phyloP scores from a whole-genome alignment of 2,888 invertebrate genomes.

The Epirrhoe alternata region DNA sequence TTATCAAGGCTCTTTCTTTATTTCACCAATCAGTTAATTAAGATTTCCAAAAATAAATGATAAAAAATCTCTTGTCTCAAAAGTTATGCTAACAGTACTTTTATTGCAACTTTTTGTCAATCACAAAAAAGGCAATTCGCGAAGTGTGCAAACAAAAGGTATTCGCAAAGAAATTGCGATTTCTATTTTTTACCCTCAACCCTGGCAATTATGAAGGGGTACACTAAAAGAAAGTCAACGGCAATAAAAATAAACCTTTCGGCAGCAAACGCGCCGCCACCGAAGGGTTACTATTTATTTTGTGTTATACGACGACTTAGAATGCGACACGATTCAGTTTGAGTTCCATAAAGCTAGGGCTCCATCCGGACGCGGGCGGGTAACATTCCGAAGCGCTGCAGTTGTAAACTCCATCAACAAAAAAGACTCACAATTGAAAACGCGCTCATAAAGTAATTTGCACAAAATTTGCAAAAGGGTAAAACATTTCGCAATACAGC shows the following conservation, averaged over 20 bases:
- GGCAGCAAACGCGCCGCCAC: slow-evolving; percentile 75
- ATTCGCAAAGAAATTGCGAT: slow-evolving; percentile 61
- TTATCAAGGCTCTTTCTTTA: slow-evolving; percentile 44
- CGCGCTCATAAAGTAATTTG: slow-evolving; percentile 82
- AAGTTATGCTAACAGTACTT: slow-evolving; percentile 27
- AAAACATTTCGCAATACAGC: slow-evolving; percentile 63
- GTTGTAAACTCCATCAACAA: slow-evolving; percentile 70
- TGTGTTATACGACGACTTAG: slow-evolving; percentile 73
- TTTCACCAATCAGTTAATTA: slow-evolving; percentile 38
- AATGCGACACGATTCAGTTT: slow-evolving; percentile 62
- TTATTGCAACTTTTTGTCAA: slow-evolving; percentile 48
- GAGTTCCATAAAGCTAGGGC: slow-evolving; percentile 61
- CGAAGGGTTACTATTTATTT: slow-evolving; percentile 81
- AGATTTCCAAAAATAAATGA: slow-evolving; percentile 34
- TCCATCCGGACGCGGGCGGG: slow-evolving; percentile 58
- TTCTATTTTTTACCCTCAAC: slow-evolving; percentile 67
- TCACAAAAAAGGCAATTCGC: slow-evolving; percentile 53
- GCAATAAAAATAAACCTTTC: slow-evolving; percentile 83
- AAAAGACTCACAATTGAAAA: slow-evolving; percentile 66
- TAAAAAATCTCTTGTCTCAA: slow-evolving; percentile 13
- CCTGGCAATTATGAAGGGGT: slow-evolving; percentile 79
- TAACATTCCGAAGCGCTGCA: slow-evolving; percentile 61
- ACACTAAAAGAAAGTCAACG: slow-evolving; percentile 75
- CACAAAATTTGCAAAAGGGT: slow-evolving; percentile 83
- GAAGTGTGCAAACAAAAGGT: slow-evolving; percentile 58